Base-by-base conservation (phyloP, 2,888 invertebrate species). In the Acleris cristana region DNA sequence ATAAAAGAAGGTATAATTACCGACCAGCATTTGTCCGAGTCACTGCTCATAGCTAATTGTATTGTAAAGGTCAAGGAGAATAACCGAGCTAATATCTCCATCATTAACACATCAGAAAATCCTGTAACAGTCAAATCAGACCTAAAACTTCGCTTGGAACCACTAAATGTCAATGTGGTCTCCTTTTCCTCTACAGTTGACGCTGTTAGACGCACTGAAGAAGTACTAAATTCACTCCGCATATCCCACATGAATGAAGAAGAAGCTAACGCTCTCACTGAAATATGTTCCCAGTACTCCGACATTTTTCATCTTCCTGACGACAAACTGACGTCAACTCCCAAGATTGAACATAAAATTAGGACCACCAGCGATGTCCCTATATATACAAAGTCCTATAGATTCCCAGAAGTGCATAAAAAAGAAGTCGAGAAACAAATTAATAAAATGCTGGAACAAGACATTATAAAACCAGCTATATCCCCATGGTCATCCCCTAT, bases 401-500 rank as follows among this genome's bases (percentile, higher is more conserved):
- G 57, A 45, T 57, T 57, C n/a, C 57, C 57, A 2, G 57, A 57
- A 57, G 19, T 34, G 2, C 57, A 57, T 16, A 57, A 57, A 45
- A 45, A 19, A 10, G 57, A 57, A 57, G 64, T 56, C 1, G 51
- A 64, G 1, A 51, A 56, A 40, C 64, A 64, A 51, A 59, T 69
- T 14, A 54, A 68, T 14, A 64, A 64, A 59, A 74, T 75, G 73
- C 26, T 77, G 8, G 45, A 74, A 7, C 68, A 77, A 44, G 64
- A 68, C 0, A 74, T 78, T 0, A 78, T 77, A 16, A 26, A 70
- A 67, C 74, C 74, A 0, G 74, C 74, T 2, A 52, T 7, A 1
- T 74, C 74, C 1, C 75, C 74, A 1, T 79, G 76, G 77, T 70
- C 64, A 8, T 70, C 75, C 0, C 76, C 75, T 1, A 72, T 76